Evolutionary conservation across 1,140 invertebrate genomes (phyloP).

Genomic region (Trigoniulus corallinus): DNA sequence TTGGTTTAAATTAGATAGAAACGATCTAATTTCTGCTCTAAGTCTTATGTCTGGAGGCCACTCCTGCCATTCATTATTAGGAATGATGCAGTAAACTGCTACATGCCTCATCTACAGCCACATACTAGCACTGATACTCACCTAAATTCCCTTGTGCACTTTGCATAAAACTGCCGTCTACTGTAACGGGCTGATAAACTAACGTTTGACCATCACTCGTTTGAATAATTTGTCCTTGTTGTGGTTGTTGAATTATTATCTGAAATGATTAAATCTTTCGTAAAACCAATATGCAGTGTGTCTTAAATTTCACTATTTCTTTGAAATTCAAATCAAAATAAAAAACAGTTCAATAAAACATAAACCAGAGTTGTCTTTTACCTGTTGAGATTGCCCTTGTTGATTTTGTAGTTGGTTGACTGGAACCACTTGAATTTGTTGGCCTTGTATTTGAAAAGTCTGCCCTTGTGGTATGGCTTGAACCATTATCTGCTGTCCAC

Average conservation of each 20-base stretch:
- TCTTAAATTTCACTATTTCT: slow-evolving; percentile 9
- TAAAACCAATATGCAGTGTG: not conserved
- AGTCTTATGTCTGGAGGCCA: too few relatives aligned
- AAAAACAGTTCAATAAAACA: not conserved
- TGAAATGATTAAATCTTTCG: slow-evolving; percentile 10
- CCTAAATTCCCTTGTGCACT: slow-evolving; percentile 24
- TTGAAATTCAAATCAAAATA: slow-evolving; percentile 7
- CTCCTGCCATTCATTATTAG: too few relatives aligned
- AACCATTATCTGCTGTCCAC: slow-evolving; percentile 26
- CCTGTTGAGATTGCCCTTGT: slow-evolving; percentile 27
- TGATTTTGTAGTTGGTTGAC: slow-evolving; percentile 35
- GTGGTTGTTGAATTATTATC: slow-evolving; percentile 36
- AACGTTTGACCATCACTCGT: slow-evolving; percentile 85
- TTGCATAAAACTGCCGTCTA: slow-evolving; percentile 29
- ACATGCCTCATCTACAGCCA: not conserved
- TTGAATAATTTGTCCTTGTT: slow-evolving; percentile 52
- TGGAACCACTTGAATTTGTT: slow-evolving; percentile 43
- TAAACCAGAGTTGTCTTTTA: slow-evolving; percentile 24
- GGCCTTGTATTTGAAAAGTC: slow-evolving; percentile 41
- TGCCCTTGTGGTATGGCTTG: slow-evolving; percentile 31
- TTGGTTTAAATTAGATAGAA: too few relatives aligned
- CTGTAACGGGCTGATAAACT: slow-evolving; percentile 63
- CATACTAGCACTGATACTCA: too few relatives aligned
- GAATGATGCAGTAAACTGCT: slow-evolving; percentile 27
- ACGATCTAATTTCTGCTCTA: too few relatives aligned